Percentiles rank a stretch among this genome's conserved stretches.
Conservation (phyloP, 2,113 vertebrate species). For the Alaudala cheleensis region DNA sequence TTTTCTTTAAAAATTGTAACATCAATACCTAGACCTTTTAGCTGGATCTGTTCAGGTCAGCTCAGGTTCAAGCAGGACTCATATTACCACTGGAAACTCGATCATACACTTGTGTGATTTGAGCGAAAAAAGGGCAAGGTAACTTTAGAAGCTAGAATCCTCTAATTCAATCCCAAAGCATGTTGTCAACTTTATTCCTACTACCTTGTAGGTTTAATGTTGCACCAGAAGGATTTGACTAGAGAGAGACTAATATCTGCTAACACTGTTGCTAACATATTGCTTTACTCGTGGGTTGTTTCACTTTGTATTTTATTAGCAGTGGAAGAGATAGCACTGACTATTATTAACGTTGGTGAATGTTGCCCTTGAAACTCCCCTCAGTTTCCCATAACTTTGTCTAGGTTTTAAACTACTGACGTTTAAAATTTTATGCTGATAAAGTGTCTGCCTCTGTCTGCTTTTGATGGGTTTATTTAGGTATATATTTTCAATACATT, state of each 20-base stretch:
- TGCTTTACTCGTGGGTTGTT: constrained; percentile 26
- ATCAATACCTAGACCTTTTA: not conserved
- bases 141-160: constrained; percentile 8
- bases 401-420: not conserved
- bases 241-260: not conserved
- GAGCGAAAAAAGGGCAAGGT: not conserved
- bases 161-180: constrained; percentile 23
- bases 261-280: not conserved
- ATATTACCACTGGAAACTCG: not conserved
- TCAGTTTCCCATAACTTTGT: not conserved
- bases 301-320: constrained; percentile 24
- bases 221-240: not conserved
- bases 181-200: not conserved
- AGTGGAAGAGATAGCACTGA: not conserved
- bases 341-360: not conserved
- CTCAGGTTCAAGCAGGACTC: not conserved
- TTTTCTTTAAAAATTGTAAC: not conserved
- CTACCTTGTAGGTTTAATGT: not conserved
- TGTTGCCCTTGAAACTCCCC: constrained; percentile 14
- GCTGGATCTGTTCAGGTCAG: not conserved
- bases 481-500: not conserved
- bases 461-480: not conserved
- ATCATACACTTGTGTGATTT: not conserved
- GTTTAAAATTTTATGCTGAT: not conserved
- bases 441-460: not conserved